Conservation (phyloP, 2,797 vertebrate genomes). For the Gymnothorax reevesii region DNA sequence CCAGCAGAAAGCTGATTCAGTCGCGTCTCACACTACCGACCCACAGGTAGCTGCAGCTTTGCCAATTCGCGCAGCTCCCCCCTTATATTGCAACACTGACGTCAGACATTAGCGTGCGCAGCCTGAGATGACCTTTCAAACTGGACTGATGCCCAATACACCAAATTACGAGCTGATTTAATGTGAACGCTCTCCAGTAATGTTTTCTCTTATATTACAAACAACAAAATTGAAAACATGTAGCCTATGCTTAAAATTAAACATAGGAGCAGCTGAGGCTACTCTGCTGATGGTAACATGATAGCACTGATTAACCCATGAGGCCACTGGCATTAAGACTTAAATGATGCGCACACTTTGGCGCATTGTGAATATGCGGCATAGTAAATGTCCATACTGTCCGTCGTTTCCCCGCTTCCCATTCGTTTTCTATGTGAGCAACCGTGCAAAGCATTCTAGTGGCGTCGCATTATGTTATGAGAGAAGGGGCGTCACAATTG, state of each 20-base stretch:
- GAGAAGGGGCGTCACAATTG: too few relatives aligned
- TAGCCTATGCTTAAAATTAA: background rate
- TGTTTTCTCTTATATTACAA: background rate
- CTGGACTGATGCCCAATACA: conserved; percentile 25
- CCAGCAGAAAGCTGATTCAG: conserved; percentile 23
- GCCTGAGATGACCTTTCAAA: conserved; percentile 57
- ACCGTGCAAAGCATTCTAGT: too few relatives aligned
- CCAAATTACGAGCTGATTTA: background rate
- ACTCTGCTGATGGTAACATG: too few relatives aligned
- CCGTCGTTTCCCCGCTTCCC: too few relatives aligned
- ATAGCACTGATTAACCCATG: too few relatives aligned
- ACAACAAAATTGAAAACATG: background rate
- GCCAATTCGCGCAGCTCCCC: background rate
- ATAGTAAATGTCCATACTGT: too few relatives aligned
- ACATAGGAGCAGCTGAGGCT: background rate
- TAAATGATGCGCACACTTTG: too few relatives aligned
- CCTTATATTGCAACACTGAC: conserved; percentile 49
- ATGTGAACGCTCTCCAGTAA: background rate
- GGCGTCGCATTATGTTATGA: too few relatives aligned
- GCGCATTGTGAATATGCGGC: too few relatives aligned
- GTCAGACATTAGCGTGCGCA: conserved; percentile 46
- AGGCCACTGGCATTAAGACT: too few relatives aligned
- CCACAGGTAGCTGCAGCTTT: conserved; percentile 8
- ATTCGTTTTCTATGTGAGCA: too few relatives aligned
- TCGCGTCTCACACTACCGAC: conserved; percentile 17